These are phyloP conservation scores for Prunella himalayana DNA, from an alignment of 2,113 vertebrate genomes.

Conservation along the genomic window DNA sequence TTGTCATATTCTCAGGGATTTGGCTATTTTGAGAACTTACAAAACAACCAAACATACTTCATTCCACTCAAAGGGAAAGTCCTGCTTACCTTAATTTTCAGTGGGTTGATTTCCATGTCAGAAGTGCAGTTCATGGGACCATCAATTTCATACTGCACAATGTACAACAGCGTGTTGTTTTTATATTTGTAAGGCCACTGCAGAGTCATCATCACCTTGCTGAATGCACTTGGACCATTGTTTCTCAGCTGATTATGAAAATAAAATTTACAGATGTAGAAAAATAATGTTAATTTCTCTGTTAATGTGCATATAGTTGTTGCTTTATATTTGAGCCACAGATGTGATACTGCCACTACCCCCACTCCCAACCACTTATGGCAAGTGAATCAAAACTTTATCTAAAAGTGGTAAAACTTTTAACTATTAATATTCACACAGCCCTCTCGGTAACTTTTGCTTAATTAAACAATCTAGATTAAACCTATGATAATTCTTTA, in stretches of 20 bases:
- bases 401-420: not conserved
- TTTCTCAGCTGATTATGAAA: constrained; percentile 83
- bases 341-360: not conserved
- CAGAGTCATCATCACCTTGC: constrained; percentile 88
- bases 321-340: not conserved
- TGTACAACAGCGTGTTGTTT: constrained; percentile 86
- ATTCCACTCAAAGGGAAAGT: not conserved
- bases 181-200: constrained; percentile 85
- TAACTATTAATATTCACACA: not conserved
- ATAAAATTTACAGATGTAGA: not conserved
- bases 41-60: not conserved
- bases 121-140: constrained; percentile 95
- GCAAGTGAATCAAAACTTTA: not conserved
- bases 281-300: not conserved
- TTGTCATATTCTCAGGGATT: not conserved
- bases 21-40: not conserved
- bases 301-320: not conserved
- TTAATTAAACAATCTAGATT: not conserved
- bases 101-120: constrained; percentile 86
- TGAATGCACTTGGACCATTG: constrained; percentile 91
- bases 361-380: accelerated
- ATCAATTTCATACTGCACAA: constrained; percentile 85
- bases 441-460: not conserved
- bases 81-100: constrained; percentile 83
- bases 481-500: not conserved